phyloP scores from a whole-genome alignment of 2,888 invertebrate genomes.

The Barypeithes pellucidus region DNA sequence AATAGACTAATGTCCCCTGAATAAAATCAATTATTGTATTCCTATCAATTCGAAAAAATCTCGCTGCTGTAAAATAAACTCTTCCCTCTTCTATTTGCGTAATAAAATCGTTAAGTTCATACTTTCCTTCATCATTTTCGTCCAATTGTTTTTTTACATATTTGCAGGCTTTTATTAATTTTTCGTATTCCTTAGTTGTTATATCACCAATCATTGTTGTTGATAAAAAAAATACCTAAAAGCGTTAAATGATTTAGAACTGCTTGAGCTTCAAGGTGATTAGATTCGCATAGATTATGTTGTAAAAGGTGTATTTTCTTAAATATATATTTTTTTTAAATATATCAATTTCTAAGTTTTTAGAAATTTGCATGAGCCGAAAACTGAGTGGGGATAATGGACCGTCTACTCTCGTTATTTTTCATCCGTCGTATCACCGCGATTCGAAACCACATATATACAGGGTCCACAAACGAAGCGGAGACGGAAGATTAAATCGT shows the following conservation, averaged over 20 bases:
- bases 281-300: too few species aligned
- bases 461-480: too few species aligned
- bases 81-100: not conserved
- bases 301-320: too few species aligned
- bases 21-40: not conserved
- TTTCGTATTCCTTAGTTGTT: not conserved
- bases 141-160: not conserved
- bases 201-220: not conserved
- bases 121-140: not conserved
- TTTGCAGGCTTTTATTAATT: not conserved
- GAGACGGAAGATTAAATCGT: too few species aligned
- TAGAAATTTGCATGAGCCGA: too few species aligned
- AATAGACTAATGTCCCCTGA: not conserved
- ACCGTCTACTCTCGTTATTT: too few species aligned
- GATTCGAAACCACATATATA: too few species aligned
- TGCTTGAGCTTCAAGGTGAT: too few species aligned
- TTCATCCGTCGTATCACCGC: too few species aligned
- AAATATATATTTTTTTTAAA: too few species aligned
- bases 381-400: too few species aligned
- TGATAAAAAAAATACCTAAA: not conserved
- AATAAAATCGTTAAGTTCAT: constrained; percentile 8
- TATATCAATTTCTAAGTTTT: too few species aligned
- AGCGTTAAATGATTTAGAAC: not conserved
- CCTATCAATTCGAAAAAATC: constrained; percentile 5
- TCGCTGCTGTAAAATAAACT: not conserved